Evolutionary conservation across 2,888 invertebrate species (phyloP), one percentile per base, ranked within the genome.

Genomic region (Fissipunctia ypsillon): DNA sequence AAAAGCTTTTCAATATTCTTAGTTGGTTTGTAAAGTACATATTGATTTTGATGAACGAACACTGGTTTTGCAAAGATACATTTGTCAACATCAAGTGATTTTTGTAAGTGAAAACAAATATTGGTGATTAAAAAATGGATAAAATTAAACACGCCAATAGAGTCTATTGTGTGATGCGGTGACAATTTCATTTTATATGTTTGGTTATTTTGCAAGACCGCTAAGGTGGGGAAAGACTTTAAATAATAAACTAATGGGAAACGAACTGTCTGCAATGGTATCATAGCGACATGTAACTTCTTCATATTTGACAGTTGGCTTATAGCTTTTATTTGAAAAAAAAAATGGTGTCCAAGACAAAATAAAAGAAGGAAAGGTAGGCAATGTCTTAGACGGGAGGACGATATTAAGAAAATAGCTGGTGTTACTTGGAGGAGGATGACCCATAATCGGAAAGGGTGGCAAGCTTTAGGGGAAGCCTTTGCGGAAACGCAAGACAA

Each of bases 1-100:
- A 80, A 50, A 81, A 61, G 64, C 25, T 59, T 84, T 80, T 63
- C 28, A 66, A 59, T 63, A 78, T 69, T 83, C 52, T 50, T 63
- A 80, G 80, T 82, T 67, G 74, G 16, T 61, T 78, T 67, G 28
- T 56, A 70, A 67, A 64, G 41, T 74, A 5, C 5, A 25, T 57
- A 48, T 57, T 81, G 61, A 56, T 52, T 60, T 52, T 52, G 57
- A 12, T 52, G 6, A 31, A 56, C 22, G 50, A 61, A 67, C 2
- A 35, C 31, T 1, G 48, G 41, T 54, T 48, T 74, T 35, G 12
- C 2, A 43, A 22, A n/a, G 28, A 25, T 25, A 43, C 4, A 25
- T 50, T 45, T 65, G 43, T 59, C n/a, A 74, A 59, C n/a, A 59
- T 28, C 1, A 16, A 52, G 12, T 54, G 45, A 25, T 60, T 28